Evolutionary conservation across 2,797 vertebrate genomes (phyloP).

Genomic region (Trematomus bernacchii): DNA sequence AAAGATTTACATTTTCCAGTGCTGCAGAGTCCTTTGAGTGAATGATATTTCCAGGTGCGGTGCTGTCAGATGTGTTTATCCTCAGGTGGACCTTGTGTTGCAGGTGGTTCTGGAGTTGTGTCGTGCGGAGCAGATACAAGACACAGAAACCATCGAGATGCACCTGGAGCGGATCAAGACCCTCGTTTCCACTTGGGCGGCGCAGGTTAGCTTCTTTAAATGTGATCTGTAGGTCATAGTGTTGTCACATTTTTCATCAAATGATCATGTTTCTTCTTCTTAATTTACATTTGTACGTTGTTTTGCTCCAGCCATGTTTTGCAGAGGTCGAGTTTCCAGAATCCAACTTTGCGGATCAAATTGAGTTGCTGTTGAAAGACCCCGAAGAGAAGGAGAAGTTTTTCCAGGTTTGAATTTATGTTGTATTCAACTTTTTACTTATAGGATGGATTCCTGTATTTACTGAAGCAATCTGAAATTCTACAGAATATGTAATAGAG

Average conservation of each 20-base stretch:
- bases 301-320: conserved; percentile 72
- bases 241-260: background rate
- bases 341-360: conserved; percentile 79
- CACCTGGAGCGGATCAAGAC: conserved; percentile 75
- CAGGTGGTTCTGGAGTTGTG: conserved; percentile 82
- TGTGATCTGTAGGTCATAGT: rapidly evolving
- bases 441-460: no score
- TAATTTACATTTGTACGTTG: background rate
- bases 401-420: conserved; percentile 71
- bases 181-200: conserved; percentile 75
- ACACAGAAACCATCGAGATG: conserved; percentile 67
- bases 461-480: no score
- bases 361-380: conserved; percentile 77
- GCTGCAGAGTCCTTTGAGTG: background rate
- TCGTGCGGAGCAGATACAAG: conserved; percentile 52
- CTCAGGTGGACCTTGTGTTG: conserved; percentile 11
- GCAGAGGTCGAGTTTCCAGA: conserved; percentile 78
- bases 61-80: conserved; percentile 3
- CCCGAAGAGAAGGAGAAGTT: conserved; percentile 75
- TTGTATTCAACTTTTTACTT: no score
- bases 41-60: conserved; percentile 1
- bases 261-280: no score
- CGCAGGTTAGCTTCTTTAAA: conserved; percentile 64
- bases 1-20: background rate
- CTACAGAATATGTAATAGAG: background rate